Evolutionary conservation across 2,113 vertebrate species (phyloP).

Genomic region (Pelusios castaneus): DNA sequence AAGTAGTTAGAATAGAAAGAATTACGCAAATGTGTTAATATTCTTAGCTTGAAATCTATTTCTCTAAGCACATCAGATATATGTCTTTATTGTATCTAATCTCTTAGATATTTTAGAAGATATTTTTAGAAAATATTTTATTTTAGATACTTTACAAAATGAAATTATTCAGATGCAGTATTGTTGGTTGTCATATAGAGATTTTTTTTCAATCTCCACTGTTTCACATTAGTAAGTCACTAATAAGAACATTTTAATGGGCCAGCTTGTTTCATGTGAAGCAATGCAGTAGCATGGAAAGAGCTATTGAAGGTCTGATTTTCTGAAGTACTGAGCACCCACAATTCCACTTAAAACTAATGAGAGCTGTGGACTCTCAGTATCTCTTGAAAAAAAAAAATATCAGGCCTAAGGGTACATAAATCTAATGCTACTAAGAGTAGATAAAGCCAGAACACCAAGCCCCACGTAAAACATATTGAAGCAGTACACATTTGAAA

Average conservation of each 20-base stretch:
- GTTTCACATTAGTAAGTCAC: neutral
- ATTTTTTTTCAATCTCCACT: neutral
- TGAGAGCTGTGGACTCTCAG: rapidly evolving
- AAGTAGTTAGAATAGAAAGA: neutral
- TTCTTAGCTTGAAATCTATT: slow-evolving; percentile 10
- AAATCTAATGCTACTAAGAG: neutral
- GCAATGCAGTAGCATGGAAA: neutral
- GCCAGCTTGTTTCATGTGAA: neutral
- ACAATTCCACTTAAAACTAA: neutral
- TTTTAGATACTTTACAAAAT: neutral
- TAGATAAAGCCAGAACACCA: neutral
- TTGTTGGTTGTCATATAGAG: neutral
- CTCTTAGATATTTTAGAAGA: neutral
- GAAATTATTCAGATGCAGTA: neutral
- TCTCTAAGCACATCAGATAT: neutral
- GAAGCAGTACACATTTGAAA: neutral
- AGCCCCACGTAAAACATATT: neutral
- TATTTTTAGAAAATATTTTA: too few species aligned
- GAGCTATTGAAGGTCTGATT: neutral
- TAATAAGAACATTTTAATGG: slow-evolving; percentile 1
- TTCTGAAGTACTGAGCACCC: neutral
- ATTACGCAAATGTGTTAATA: neutral
- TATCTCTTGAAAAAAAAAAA: too few species aligned
- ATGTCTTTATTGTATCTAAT: neutral
- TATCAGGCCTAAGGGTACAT: neutral